Evolutionary conservation across 2,113 vertebrate genomes (phyloP), one percentile per base, ranked within the genome.

Genomic region (Oncorhynchus gorbuscha): DNA sequence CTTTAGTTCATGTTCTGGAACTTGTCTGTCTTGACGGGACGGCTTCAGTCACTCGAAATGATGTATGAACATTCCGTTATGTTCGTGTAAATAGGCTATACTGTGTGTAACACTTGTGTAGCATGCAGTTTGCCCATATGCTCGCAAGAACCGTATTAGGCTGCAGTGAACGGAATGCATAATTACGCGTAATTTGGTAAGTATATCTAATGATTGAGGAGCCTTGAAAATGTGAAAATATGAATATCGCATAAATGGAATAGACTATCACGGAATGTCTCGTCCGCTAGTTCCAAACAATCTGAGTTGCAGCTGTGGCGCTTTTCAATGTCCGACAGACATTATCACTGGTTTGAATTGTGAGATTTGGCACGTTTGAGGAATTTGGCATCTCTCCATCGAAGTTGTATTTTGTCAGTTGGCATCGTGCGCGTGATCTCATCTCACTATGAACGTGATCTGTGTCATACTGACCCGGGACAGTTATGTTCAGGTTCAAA

Each of bases 351-450:
- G 26, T 12, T 26, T 51, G 62, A 30, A 45, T 30, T 32, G 73
- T 64, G 69, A 81, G 83, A 77, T 78, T 82, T 74, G 83, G 81
- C 81, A 79, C 71, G 79, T 79, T 76, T 77, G 71, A 66, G 67
- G 74, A 76, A 85, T 76, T 82, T 86, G 84, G 76, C 78, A 81
- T 59, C 72, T 76, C 74, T 78, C 74, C 78, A 75, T 55, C 30
- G 30, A 55, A 62, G 48, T 69, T 28, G 35, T 70, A 35, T 77
- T 71, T 73, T 69, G 77, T 55, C 51, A 55, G 51, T 18, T 22
- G 28, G 71, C 39, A 22, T 58, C 18, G 30, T 72, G 76, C 84
- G 85, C 83, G 79, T 86, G 85, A 85, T 79, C 74, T 58, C 59
- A 22, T 62, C 16, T 62, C 69, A 71, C 24, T 72, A 55, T 32